phyloP scores from a whole-genome alignment of 2,888 invertebrate species.

The Helleia helle region DNA sequence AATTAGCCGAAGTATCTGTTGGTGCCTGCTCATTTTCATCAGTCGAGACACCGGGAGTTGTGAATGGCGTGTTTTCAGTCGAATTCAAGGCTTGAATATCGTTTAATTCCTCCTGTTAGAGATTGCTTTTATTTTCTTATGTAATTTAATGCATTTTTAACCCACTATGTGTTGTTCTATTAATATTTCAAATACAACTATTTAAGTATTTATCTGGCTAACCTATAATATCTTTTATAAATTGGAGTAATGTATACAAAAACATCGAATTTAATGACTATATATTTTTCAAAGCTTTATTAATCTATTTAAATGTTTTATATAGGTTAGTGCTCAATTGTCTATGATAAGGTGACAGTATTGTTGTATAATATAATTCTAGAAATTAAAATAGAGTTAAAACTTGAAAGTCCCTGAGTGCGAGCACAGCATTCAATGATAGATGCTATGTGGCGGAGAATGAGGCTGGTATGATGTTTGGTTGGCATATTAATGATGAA shows the following conservation, averaged over 20 bases:
- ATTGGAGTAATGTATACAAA: no score
- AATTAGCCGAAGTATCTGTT: slow-evolving; percentile 35
- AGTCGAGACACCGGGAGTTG: slow-evolving; percentile 53
- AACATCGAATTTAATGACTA: no score
- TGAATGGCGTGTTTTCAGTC: slow-evolving; percentile 50
- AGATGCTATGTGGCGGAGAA: no score
- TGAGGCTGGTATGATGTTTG: no score
- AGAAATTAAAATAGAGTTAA: no score
- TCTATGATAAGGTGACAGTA: slow-evolving; percentile 39
- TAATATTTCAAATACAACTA: neutral
- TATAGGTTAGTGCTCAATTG: slow-evolving; percentile 36
- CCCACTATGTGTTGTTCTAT: slow-evolving; percentile 2
- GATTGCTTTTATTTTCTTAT: slow-evolving; percentile 43
- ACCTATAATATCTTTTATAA: no score
- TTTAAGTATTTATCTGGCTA: no score
- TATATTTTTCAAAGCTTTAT: no score
- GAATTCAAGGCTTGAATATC: slow-evolving; percentile 53
- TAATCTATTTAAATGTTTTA: no score
- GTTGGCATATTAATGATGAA: no score
- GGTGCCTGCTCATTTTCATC: slow-evolving; percentile 16
- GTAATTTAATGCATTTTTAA: slow-evolving; percentile 14
- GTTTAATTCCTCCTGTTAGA: slow-evolving; percentile 65
- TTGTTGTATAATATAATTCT: neutral
- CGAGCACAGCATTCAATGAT: neutral
- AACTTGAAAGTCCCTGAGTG: no score